These are phyloP conservation scores for Triplophysa siluroides DNA, from an alignment of 2,113 vertebrate species.

Conservation along the genomic window DNA sequence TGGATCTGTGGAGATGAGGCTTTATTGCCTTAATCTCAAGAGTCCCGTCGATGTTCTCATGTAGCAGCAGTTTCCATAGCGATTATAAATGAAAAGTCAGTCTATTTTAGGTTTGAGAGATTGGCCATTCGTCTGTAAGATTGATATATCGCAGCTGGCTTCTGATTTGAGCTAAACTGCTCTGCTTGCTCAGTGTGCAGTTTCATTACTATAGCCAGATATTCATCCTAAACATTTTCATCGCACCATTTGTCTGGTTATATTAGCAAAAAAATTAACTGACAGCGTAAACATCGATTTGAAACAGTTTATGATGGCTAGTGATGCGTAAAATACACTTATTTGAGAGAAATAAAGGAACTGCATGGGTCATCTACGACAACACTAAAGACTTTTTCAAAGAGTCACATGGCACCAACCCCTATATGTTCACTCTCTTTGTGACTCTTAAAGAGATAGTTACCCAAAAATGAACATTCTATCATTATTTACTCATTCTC, in stretches of 20 bases:
- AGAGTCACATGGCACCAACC: too few species aligned
- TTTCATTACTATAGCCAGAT: conserved; percentile 52
- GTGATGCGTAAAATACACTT: not conserved
- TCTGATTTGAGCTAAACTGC: conserved; percentile 40
- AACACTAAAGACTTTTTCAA: too few species aligned
- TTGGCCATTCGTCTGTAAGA: conserved; percentile 22
- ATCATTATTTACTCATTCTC: too few species aligned
- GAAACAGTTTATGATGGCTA: not conserved
- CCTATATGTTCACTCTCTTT: too few species aligned
- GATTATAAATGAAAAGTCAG: conserved; percentile 42
- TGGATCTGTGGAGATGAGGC: not conserved
- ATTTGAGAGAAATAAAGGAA: not conserved
- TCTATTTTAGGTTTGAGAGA: conserved; percentile 37
- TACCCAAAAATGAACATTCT: too few species aligned
- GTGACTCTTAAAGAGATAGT: too few species aligned
- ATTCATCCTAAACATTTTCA: conserved; percentile 42
- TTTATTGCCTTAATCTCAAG: not conserved
- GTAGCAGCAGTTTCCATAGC: conserved; percentile 48
- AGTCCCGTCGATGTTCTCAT: conserved; percentile 19
- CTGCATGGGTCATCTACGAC: not conserved
- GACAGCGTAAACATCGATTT: conserved; percentile 13
- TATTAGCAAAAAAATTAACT: conserved; percentile 44
- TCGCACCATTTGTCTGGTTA: conserved; percentile 4
- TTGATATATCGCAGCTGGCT: conserved; percentile 12
- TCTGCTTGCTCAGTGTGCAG: conserved; percentile 2